These are phyloP conservation scores for Endotricha flammealis DNA, from an alignment of 2,888 invertebrate genomes.

Conservation along the genomic window DNA sequence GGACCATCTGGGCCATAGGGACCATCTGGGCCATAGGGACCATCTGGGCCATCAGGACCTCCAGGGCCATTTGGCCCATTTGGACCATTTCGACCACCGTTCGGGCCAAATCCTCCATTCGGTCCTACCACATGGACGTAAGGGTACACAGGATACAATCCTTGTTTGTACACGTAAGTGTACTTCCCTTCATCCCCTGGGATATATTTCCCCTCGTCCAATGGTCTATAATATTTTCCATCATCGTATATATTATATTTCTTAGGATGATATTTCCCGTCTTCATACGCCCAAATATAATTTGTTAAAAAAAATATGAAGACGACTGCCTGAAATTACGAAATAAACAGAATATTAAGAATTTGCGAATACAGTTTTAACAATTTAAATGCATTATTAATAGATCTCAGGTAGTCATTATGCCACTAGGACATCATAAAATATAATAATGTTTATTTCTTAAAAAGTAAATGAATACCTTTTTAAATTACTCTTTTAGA, in stretches of 20 bases:
- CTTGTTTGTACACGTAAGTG: slow-evolving; percentile 58
- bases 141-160: slow-evolving; percentile 53
- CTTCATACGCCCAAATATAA: slow-evolving; percentile 43
- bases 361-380: no score
- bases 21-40: slow-evolving; percentile 22
- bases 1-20: slow-evolving; percentile 25
- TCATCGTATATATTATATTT: slow-evolving; percentile 52
- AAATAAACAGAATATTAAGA: no score
- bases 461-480: no score
- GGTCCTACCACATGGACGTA: slow-evolving; percentile 66
- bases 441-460: no score
- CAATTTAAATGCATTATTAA: no score
- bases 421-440: no score
- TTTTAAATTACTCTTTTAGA: no score
- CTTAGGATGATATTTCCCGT: slow-evolving; percentile 55
- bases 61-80: slow-evolving; percentile 27
- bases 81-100: slow-evolving; percentile 37
- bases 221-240: slow-evolving; percentile 61
- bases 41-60: slow-evolving; percentile 28
- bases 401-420: no score
- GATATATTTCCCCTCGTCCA: slow-evolving; percentile 71
- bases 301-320: slow-evolving; percentile 38
- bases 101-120: slow-evolving; percentile 42
- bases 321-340: slow-evolving; percentile 44
- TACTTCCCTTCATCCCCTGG: slow-evolving; percentile 76